phyloP scores from a whole-genome alignment of 2,797 vertebrate species.

The Cuniculus paca region DNA sequence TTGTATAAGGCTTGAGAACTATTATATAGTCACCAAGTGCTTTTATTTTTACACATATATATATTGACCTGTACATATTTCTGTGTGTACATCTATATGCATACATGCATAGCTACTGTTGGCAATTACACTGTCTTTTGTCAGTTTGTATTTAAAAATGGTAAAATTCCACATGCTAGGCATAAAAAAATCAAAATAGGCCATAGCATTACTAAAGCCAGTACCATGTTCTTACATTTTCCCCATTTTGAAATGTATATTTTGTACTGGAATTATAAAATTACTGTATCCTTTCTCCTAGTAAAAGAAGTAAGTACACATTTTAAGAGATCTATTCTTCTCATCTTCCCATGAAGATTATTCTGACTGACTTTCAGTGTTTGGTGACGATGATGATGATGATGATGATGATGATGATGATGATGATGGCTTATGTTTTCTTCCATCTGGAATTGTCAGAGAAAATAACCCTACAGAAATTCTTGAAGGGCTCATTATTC shows the following conservation, averaged over 20 bases:
- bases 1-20: not conserved
- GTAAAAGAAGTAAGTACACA: constrained; percentile 50
- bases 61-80: constrained; percentile 1
- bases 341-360: constrained; percentile 60
- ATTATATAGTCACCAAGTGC: not conserved
- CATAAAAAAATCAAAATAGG: constrained; percentile 10
- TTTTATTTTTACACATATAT: constrained; percentile 41
- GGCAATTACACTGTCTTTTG: not conserved
- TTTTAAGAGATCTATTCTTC: constrained; percentile 41
- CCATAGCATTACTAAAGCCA: not conserved
- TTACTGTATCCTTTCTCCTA: not conserved
- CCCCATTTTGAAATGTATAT: constrained; percentile 15
- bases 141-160: not conserved
- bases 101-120: not conserved
- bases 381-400: constrained; percentile 58
- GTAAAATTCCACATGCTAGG: not conserved
- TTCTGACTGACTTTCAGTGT: constrained; percentile 60
- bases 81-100: not conserved
- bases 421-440: constrained; percentile 8
- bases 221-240: constrained; percentile 31
- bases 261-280: constrained; percentile 29
- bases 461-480: constrained; percentile 63
- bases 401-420: not conserved
- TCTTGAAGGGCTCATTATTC: constrained; percentile 68
- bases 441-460: constrained; percentile 69